These are phyloP conservation scores for Planococcus citri DNA, from an alignment of 1,140 invertebrate genomes.

Conservation along the genomic window DNA sequence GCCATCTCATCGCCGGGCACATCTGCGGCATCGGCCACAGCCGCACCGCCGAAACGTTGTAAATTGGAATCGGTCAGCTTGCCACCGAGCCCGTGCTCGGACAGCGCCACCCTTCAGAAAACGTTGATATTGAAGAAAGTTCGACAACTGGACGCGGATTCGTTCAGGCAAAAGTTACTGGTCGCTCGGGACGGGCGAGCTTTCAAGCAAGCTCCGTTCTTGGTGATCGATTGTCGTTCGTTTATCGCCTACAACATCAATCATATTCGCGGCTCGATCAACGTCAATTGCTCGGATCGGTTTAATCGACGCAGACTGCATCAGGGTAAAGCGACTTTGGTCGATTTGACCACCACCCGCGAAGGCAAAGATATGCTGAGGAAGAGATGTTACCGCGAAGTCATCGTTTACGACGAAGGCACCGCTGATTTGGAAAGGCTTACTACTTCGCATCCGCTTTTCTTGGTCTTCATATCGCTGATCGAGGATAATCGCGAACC, in stretches of 20 bases:
- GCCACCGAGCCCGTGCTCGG: constrained; percentile 44
- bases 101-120: constrained; percentile 40
- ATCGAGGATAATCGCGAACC: constrained; percentile 57
- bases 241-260: constrained; percentile 58
- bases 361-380: constrained; percentile 51
- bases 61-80: constrained; percentile 44
- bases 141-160: constrained; percentile 31
- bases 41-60: constrained; percentile 37
- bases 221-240: constrained; percentile 56
- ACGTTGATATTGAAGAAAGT: constrained; percentile 36
- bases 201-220: constrained; percentile 34
- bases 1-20: neutral
- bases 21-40: neutral
- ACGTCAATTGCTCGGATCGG: constrained; percentile 61
- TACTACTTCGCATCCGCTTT: constrained; percentile 45
- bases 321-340: constrained; percentile 49
- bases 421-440: constrained; percentile 46
- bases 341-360: constrained; percentile 49
- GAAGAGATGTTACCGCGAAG: constrained; percentile 42
- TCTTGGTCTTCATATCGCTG: constrained; percentile 51
- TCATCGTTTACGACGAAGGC: constrained; percentile 56
- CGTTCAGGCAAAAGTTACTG: constrained; percentile 29
- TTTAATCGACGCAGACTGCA: constrained; percentile 56
- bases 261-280: constrained; percentile 58
- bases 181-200: constrained; percentile 26